phyloP scores from a whole-genome alignment of 2,888 invertebrate species.

The Ligdia adustata region DNA sequence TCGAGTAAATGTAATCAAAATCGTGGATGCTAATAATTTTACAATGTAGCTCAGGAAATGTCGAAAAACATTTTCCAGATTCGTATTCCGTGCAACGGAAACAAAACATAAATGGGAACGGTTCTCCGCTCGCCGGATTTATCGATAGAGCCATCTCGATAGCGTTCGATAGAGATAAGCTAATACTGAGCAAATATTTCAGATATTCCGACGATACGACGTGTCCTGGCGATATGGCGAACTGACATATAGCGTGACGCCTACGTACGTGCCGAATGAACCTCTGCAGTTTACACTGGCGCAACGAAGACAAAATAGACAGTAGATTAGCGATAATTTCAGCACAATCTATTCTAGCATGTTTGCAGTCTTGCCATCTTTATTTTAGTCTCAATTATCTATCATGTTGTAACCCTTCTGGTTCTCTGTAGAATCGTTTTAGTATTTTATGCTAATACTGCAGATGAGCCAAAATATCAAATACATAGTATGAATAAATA shows the following conservation, averaged over 20 bases:
- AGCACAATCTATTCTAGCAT: too few species aligned
- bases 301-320: slow-evolving; percentile 45
- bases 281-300: slow-evolving; percentile 87
- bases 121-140: slow-evolving; percentile 20
- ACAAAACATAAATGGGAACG: slow-evolving; percentile 3
- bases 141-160: slow-evolving; percentile 23
- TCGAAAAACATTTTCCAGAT: neutral
- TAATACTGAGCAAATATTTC: slow-evolving; percentile 49
- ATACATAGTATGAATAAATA: too few species aligned
- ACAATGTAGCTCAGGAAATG: too few species aligned
- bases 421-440: too few species aligned
- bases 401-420: too few species aligned
- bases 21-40: too few species aligned
- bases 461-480: too few species aligned
- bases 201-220: slow-evolving; percentile 89
- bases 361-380: too few species aligned
- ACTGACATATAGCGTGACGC: slow-evolving; percentile 88
- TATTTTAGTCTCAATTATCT: too few species aligned
- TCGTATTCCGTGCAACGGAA: neutral
- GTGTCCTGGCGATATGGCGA: slow-evolving; percentile 87
- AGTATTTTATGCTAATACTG: too few species aligned
- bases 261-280: slow-evolving; percentile 89
- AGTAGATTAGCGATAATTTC: too few species aligned
- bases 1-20: too few species aligned
- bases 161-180: slow-evolving; percentile 27